Percentiles rank a stretch among this genome's conserved stretches.
These are phyloP conservation scores for Sycophila texana DNA, from an alignment of 2,888 invertebrate species.

Conservation along the genomic window DNA sequence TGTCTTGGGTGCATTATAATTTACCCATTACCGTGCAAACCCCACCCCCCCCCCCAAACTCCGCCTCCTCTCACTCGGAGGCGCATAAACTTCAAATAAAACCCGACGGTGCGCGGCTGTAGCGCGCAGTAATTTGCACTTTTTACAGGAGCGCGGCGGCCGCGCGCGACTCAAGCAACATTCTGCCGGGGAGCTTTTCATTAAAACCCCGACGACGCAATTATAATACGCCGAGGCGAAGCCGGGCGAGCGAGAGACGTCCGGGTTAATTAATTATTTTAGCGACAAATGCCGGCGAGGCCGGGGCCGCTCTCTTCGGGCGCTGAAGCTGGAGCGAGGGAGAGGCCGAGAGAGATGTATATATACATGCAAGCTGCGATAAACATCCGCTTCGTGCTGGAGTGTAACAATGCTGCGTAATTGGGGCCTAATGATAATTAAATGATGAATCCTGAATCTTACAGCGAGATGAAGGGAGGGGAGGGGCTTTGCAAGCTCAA, in stretches of 20 bases:
- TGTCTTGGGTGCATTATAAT: slow-evolving; percentile 26
- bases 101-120: not conserved
- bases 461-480: too few relatives aligned
- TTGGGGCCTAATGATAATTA: too few relatives aligned
- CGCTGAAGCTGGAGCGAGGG: not conserved
- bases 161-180: not conserved
- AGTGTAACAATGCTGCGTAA: too few relatives aligned
- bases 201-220: slow-evolving; percentile 38
- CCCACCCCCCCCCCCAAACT: not conserved
- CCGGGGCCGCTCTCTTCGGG: not conserved
- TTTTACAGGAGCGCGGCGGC: slow-evolving; percentile 23
- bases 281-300: slow-evolving; percentile 63
- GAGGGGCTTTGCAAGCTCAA: too few relatives aligned
- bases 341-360: not conserved
- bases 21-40: slow-evolving; percentile 13
- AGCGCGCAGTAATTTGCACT: slow-evolving; percentile 42
- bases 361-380: not conserved
- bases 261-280: slow-evolving; percentile 70
- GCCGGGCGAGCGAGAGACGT: not conserved
- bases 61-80: not conserved
- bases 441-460: too few relatives aligned
- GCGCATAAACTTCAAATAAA: slow-evolving; percentile 33
- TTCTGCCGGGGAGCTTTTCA: slow-evolving; percentile 35
- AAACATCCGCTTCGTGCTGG: not conserved
- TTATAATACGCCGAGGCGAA: slow-evolving; percentile 37